These are phyloP conservation scores for Saccopteryx leptura DNA, from an alignment of 2,113 vertebrate species.

Conservation along the genomic window DNA sequence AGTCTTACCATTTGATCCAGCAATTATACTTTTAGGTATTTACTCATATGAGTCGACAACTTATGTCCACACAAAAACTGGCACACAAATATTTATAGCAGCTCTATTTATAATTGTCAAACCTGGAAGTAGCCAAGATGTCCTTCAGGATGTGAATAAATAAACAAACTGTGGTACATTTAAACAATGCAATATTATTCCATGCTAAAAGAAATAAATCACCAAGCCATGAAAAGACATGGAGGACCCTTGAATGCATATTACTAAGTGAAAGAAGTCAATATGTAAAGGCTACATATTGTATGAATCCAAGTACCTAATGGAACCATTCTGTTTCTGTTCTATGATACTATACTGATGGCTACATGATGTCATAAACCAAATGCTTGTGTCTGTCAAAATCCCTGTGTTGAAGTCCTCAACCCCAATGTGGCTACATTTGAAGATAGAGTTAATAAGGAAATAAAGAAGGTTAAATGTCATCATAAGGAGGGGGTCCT, in stretches of 20 bases:
- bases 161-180: neutral
- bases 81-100: neutral
- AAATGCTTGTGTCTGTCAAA: neutral
- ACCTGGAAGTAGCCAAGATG: neutral
- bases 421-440: neutral
- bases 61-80: neutral
- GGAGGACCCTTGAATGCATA: neutral
- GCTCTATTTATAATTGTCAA: neutral
- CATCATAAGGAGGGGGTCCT: neutral
- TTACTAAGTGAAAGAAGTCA: neutral
- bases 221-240: neutral
- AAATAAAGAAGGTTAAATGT: neutral
- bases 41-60: neutral
- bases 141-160: neutral
- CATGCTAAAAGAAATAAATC: neutral
- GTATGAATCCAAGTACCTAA: neutral
- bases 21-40: neutral
- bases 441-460: neutral
- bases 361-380: neutral
- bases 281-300: neutral
- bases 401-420: neutral
- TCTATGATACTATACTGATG: neutral
- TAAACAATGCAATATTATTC: neutral
- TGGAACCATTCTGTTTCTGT: neutral
- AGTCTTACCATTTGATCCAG: neutral